A percentile compares a stretch with the other conserved stretches of the same genome.
Conservation (phyloP, 2,888 invertebrate species). For the Dendrolimus pini region DNA sequence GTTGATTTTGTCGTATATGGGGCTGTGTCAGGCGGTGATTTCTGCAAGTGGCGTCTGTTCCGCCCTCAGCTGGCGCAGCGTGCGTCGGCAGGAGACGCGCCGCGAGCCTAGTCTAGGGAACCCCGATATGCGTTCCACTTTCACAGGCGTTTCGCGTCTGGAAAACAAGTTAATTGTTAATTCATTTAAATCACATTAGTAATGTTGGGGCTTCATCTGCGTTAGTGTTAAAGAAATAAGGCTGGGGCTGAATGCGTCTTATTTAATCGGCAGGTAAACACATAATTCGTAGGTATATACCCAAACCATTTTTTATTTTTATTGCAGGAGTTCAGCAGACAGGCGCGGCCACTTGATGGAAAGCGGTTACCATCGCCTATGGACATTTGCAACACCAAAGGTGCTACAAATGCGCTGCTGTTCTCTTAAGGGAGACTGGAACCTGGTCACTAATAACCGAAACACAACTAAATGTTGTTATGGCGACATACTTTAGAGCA, state of each 20-base stretch:
- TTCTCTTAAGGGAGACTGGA: too few relatives aligned
- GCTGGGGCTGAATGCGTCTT: neutral
- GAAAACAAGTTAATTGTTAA: neutral
- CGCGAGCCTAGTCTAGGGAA: conserved; percentile 93
- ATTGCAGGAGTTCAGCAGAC: too few relatives aligned
- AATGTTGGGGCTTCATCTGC: neutral
- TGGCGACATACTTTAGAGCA: too few relatives aligned
- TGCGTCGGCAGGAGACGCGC: conserved; percentile 96
- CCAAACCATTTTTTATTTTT: too few relatives aligned
- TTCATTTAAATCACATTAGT: neutral
- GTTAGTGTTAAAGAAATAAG: neutral
- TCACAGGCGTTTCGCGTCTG: conserved; percentile 81
- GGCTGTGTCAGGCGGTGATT: conserved; percentile 13
- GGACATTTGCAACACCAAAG: too few relatives aligned
- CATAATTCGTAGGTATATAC: too few relatives aligned
- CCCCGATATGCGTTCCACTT: conserved; percentile 83
- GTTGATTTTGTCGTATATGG: neutral
- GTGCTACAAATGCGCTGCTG: too few relatives aligned
- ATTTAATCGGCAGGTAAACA: too few relatives aligned
- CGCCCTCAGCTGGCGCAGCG: conserved; percentile 91
- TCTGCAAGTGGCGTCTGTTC: conserved; percentile 6
- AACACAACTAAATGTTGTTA: too few relatives aligned
- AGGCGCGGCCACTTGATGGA: too few relatives aligned
- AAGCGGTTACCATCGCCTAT: too few relatives aligned
- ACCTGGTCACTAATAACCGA: too few relatives aligned